Conservation (phyloP, 2,113 vertebrate genomes). For the Bufo bufo region DNA sequence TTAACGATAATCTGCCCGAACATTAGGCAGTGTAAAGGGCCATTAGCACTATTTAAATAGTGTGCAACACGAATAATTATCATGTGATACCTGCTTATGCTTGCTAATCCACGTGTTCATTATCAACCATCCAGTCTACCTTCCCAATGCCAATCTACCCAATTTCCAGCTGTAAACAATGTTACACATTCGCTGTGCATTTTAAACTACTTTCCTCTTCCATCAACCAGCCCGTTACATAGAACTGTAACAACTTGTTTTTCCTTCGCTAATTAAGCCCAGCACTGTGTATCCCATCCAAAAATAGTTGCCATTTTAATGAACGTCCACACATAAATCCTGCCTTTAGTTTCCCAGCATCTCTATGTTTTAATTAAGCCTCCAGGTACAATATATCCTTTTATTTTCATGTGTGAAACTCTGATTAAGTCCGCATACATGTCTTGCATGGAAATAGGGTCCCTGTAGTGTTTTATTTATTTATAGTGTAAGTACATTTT, state of each 20-base stretch:
- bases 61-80: background rate
- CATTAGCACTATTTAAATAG: no score
- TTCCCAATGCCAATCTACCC: background rate
- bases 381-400: conserved; percentile 47
- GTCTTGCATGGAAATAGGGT: conserved; percentile 55
- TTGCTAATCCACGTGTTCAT: background rate
- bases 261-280: background rate
- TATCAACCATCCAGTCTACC: background rate
- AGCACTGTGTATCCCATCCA: background rate
- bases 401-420: conserved; percentile 52
- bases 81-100: background rate
- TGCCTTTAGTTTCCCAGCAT: background rate
- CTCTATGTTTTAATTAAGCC: conserved; percentile 46
- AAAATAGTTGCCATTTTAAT: conserved; percentile 15
- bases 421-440: conserved; percentile 44
- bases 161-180: background rate
- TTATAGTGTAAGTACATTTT: conserved; percentile 58
- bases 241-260: background rate
- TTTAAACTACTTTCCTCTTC: background rate
- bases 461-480: conserved; percentile 56
- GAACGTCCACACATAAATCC: conserved; percentile 35
- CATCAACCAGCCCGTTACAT: background rate
- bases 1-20: no score
- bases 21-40: no score
- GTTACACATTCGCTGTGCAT: background rate